Conservation (phyloP, 2,113 vertebrate species). For the Larimichthys polyactis region DNA sequence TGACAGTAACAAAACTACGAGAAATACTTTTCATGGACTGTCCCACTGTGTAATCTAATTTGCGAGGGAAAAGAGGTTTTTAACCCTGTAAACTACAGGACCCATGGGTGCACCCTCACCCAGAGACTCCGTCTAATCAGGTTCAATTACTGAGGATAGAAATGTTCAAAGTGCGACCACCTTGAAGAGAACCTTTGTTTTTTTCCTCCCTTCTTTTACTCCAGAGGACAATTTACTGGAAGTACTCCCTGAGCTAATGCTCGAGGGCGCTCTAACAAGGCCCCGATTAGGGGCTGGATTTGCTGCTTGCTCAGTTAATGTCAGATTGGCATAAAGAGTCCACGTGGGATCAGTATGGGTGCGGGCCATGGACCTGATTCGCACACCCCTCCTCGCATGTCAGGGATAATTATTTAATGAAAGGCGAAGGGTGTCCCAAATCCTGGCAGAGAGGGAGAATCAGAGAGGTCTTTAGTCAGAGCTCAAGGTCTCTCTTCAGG, state of each 20-base stretch:
- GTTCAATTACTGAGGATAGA: constrained; percentile 52
- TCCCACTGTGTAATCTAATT: background rate
- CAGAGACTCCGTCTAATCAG: constrained; percentile 51
- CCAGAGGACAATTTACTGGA: constrained; percentile 63
- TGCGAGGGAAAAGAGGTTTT: too few relatives aligned
- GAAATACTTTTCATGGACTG: too few relatives aligned
- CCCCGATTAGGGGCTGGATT: constrained; percentile 65
- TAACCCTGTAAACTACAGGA: constrained; percentile 15
- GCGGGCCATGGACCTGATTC: constrained; percentile 33
- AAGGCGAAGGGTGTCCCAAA: constrained; percentile 53
- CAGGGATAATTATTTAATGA: constrained; percentile 67
- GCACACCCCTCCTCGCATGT: constrained; percentile 26
- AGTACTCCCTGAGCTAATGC: constrained; percentile 57
- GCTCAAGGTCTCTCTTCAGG: constrained; percentile 38
- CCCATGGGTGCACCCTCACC: constrained; percentile 39
- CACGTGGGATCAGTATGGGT: constrained; percentile 36
- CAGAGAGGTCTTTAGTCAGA: constrained; percentile 51
- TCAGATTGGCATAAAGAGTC: constrained; percentile 65
- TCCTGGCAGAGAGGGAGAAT: constrained; percentile 46
- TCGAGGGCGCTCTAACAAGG: constrained; percentile 63
- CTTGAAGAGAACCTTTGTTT: constrained; percentile 22
- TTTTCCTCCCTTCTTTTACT: constrained; percentile 13
- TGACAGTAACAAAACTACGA: too few relatives aligned
- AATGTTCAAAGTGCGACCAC: constrained; percentile 52
- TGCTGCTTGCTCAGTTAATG: constrained; percentile 60